Base-by-base conservation (phyloP, 2,113 vertebrate species). In the Chaetops frenatus region DNA sequence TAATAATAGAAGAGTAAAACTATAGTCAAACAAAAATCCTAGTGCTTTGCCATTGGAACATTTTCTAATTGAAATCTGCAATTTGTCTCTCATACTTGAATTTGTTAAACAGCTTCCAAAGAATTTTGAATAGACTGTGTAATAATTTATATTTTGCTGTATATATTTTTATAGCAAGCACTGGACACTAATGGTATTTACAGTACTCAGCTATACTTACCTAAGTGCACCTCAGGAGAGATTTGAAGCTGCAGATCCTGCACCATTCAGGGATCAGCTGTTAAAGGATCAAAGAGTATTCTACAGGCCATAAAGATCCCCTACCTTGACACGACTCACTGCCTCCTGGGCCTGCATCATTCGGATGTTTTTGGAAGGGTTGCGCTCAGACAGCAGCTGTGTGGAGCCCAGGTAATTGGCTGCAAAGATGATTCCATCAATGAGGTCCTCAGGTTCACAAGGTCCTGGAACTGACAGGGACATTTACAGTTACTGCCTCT, bases 301-400 rank as follows among this genome's bases (percentile, higher is more conserved):
- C 33, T 31, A 16, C 7, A 47, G 44, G 29, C 13, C 40, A 15
- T 3, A 28, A 25, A 11, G 51, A 16, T 16, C 3, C 44, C 70
- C 77, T 98, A 99, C 99, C 99, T 99, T 99, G 95, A 99, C 99
- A 82, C 99, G 98, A 96, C 99, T 99, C 91, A 99, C 99, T 0
- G 99, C 99, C 93, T 99, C 99, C 93, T 99, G 99, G 1, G 99
- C 99, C 95, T 99, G 99, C 99, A 99, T 99, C 99, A 99, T 99
- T 4, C 99, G 97, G 90, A 99, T 99, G 98, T 99, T 99, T 96
- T 99, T 99, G 95, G 99, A 99, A 3, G 99, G 99, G 97, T 99
- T 99, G 70, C 99, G 98, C 96, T 99, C 99, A 0, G 99, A 99
- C 21, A 99, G 98, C 95, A 99, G 98, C 98, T 99, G 99, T 13